Base-by-base conservation (phyloP, 2,888 invertebrate genomes). In the Iselma pallidipennis region DNA sequence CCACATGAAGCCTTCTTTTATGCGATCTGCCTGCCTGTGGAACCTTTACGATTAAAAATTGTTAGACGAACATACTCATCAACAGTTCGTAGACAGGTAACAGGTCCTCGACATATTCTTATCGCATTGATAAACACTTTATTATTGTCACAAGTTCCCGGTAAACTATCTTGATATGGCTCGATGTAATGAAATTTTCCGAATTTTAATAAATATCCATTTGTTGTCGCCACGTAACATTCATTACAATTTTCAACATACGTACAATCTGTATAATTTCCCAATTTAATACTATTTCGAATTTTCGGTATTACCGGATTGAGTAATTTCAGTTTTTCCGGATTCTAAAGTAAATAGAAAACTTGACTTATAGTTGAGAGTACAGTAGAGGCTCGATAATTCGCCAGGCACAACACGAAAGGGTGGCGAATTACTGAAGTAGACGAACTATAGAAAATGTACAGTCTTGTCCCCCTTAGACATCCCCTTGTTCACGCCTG, bases 141-240 rank as follows among this genome's bases (percentile, higher is more conserved):
- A 48, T 76, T 77, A 49, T 83, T 79, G 25, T 75, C 72, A 42
- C 6, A 14, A 37, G 3, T 14, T 14, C 4, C 7, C 4, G 2
- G 2, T 10, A 4, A 42, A 10, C 21, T 19, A 1, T 74, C 75
- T 10, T 67, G 66, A 52, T 68, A 77, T 68, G 77, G 70, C 28
- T 79, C 77, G 25, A 80, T 79, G 63, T 83, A 83, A 14, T 85
- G 77, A 1, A 82, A 80, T 68, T 84, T 85, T 0, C 85, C 84
- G 68, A 83, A 87, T 10, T 86, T 74, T 1, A 86, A 67, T 2
- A 86, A 78, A 12, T 77, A 80, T 0, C 88, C 88, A 6, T 82
- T 80, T 26, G 74, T 81, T 1, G 85, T 85, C 0, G 78, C 82
- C 4, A 85, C 85, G 21, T 87, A 78, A 16, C 84, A 81, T 74